Conservation (phyloP, 2,888 invertebrate genomes). For the Cheilosia pagana region DNA sequence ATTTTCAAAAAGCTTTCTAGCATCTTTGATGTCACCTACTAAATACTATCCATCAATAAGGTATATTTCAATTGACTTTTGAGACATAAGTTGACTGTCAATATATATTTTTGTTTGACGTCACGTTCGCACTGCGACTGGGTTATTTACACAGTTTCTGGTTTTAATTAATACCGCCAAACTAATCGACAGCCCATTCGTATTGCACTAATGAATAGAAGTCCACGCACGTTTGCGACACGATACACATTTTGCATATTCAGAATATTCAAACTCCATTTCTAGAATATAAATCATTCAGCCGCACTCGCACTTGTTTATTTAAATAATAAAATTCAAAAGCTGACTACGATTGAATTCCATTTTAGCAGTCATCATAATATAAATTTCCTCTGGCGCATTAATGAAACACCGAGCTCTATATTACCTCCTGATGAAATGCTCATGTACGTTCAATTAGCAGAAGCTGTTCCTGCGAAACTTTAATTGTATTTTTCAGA, state of each 20-base stretch:
- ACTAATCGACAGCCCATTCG: not conserved
- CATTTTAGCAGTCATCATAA: too few relatives aligned
- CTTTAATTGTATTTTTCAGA: conserved; percentile 9
- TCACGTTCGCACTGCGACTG: not conserved
- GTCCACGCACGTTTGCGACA: not conserved
- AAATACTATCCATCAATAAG: not conserved
- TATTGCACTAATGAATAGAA: not conserved
- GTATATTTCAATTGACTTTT: not conserved
- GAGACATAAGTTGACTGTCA: not conserved
- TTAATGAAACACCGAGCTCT: conserved; percentile 10
- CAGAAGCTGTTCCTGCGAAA: conserved; percentile 13
- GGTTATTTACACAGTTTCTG: not conserved
- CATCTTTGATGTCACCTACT: too few relatives aligned
- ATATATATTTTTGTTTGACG: not conserved
- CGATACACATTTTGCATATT: not conserved
- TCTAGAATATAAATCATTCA: not conserved
- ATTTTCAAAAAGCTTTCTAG: not conserved
- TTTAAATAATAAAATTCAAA: too few relatives aligned
- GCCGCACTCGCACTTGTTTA: too few relatives aligned
- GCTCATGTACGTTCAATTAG: conserved; percentile 34
- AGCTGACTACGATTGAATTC: too few relatives aligned
- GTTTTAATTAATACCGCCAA: not conserved
- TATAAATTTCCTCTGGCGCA: not conserved
- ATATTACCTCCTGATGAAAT: conserved; percentile 16
- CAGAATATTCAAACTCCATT: too few relatives aligned